Evolutionary conservation across 2,888 invertebrate species (phyloP), one percentile per base, ranked within the genome.

Genomic region (Ichneumon xanthorius): DNA sequence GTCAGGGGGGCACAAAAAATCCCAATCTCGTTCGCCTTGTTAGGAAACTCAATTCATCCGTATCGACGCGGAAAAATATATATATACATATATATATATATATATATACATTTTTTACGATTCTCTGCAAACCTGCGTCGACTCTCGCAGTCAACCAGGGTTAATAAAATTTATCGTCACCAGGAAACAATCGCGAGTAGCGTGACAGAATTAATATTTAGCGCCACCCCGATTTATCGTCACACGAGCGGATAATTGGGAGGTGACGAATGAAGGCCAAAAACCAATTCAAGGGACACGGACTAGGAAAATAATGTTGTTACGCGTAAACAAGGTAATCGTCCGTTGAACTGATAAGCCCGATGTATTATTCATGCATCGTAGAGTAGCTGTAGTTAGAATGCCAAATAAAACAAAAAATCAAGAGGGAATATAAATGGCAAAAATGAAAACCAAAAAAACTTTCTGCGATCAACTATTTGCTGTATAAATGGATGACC

Each of bases 301-400:
- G 48, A 68, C 53, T 68, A 55, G 30, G 72, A 55, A 70, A 76
- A 63, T 71, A 71, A 33, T 70, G 68, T 72, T 71, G 72, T 80
- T 33, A 50, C 77, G 11, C 53, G 71, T 63, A 77, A 77, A 80
- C 50, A 77, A 37, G 14, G 37, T 65, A 65, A 71, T 72, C 65
- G 76, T 72, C 48, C 72, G 72, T 40, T 61, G 78, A 40, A 37
- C 80, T 45, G 84, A 85, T 81, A 73, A 81, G 55, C 84, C 65
- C 63, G 40, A 81, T 78, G 73, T 78, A 85, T 81, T 63, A 81
- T 85, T 81, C 81, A 85, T 72, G 67, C 50, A 45, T 72, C 78
- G 73, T 50, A 11, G 6, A 48, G 71, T 61, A 67, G 50, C 26
- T 16, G 50, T 55, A 7, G 72, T 55, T 50, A 48, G 61, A 67